Evolutionary conservation across 1,140 invertebrate genomes (phyloP).

Genomic region (Cotesia glomerata): DNA sequence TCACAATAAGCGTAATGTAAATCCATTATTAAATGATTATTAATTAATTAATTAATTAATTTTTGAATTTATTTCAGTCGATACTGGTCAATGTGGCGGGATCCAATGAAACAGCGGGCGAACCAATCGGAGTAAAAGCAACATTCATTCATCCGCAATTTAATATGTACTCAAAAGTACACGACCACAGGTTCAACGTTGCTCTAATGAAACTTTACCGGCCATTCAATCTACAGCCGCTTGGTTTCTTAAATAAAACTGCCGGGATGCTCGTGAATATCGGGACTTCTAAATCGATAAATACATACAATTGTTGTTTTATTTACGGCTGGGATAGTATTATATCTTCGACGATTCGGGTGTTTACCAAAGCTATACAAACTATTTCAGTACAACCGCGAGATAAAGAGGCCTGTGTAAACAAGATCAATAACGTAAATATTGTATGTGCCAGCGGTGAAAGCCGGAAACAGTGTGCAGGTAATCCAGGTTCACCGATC

Average conservation of each 20-base stretch:
- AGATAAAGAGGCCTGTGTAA: slow-evolving; percentile 36
- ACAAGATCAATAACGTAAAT: slow-evolving; percentile 37
- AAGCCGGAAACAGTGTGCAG: slow-evolving; percentile 38
- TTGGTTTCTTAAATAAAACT: neutral
- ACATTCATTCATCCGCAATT: slow-evolving; percentile 41
- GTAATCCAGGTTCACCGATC: slow-evolving; percentile 44
- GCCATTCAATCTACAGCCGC: slow-evolving; percentile 34
- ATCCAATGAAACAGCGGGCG: slow-evolving; percentile 33
- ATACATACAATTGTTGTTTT: slow-evolving; percentile 37
- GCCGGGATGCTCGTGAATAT: slow-evolving; percentile 25
- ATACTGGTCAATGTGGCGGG: slow-evolving; percentile 37
- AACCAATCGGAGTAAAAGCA: slow-evolving; percentile 37
- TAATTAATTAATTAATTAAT: neutral
- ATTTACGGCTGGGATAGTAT: slow-evolving; percentile 44
- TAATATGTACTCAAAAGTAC: slow-evolving; percentile 30
- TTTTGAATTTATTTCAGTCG: slow-evolving; percentile 27
- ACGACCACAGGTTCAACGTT: slow-evolving; percentile 37
- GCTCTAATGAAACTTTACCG: slow-evolving; percentile 39
- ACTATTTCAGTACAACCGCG: slow-evolving; percentile 35
- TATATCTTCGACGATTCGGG: slow-evolving; percentile 28
- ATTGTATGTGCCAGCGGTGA: slow-evolving; percentile 36
- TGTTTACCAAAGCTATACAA: slow-evolving; percentile 38
- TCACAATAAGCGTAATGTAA: slow-evolving; percentile 41
- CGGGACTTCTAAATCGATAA: slow-evolving; percentile 25
- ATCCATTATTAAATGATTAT: slow-evolving; percentile 5